phyloP scores from a whole-genome alignment of 2,797 vertebrate genomes.

The Cynodonichthys magdalenae region DNA sequence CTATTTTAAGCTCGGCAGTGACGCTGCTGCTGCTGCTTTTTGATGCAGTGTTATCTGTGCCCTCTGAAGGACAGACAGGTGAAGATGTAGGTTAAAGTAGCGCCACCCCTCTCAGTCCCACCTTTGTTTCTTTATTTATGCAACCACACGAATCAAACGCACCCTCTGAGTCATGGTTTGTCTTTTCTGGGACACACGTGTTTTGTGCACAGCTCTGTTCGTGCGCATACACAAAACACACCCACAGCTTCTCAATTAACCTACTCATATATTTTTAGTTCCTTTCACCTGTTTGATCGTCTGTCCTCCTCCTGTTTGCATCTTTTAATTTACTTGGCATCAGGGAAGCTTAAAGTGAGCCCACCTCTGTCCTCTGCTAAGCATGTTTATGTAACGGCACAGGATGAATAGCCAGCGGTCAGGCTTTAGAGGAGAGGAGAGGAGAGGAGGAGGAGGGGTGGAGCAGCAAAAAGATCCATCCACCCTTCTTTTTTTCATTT shows the following conservation, averaged over 20 bases:
- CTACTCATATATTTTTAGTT: not conserved
- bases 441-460: slow-evolving; percentile 30
- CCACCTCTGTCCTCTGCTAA: slow-evolving; percentile 73
- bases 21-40: slow-evolving; percentile 68
- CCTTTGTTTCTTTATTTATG: slow-evolving; percentile 4
- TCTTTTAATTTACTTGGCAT: slow-evolving; percentile 48
- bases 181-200: slow-evolving; percentile 50
- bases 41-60: slow-evolving; percentile 77
- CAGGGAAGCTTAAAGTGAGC: slow-evolving; percentile 40
- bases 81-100: slow-evolving; percentile 37
- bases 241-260: slow-evolving; percentile 4
- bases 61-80: slow-evolving; percentile 78
- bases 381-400: slow-evolving; percentile 80
- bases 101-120: not conserved
- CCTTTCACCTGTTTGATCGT: not conserved
- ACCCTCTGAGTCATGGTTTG: slow-evolving; percentile 5
- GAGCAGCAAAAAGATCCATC: slow-evolving; percentile 21
- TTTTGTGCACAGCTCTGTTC: slow-evolving; percentile 11
- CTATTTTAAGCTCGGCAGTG: slow-evolving; percentile 75
- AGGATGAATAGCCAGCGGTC: slow-evolving; percentile 72
- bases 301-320: slow-evolving; percentile 16
- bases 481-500: slow-evolving; percentile 22
- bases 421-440: slow-evolving; percentile 60
- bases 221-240: slow-evolving; percentile 17
- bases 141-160: slow-evolving; percentile 12